Evolutionary conservation across 2,888 invertebrate species (phyloP), one percentile per base, ranked within the genome.

Genomic region (Xanthorhoe spadicearia): DNA sequence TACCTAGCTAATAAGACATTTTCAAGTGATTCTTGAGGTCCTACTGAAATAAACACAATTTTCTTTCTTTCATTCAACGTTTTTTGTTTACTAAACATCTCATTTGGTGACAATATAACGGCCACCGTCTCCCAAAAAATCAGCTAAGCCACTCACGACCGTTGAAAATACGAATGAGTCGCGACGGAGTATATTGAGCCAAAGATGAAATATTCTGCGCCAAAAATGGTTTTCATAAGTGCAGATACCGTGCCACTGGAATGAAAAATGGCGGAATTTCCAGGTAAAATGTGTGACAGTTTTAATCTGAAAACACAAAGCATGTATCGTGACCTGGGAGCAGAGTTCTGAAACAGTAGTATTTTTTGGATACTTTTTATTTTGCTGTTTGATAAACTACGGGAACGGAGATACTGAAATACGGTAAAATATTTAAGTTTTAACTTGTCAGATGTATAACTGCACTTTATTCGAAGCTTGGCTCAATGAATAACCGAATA

Each of bases 151-250:
- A 57, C 52, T 52, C 53, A 51, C 57, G 32, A 48, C 48, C 35
- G 63, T 56, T 43, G 32, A 38, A 63, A 59, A 64, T 64, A 59
- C 38, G 64, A 64, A 53, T 64, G 54, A 58, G 52, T 53, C 15
- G n/a, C 38, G 55, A 18, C 10, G 19, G 52, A 54, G 51, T 43
- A 56, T 46, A 61, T 53, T 60, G 52, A 49, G 55, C 52, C 46
- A 46, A 46, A 62, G 54, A 56, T 50, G 55, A 56, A 43, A 62
- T 62, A 56, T 62, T 62, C 46, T 56, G 23, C 9, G 28, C 51
- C 38, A 57, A 63, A 62, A 54, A 54, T 48, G 54, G 54, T 48
- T 61, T 61, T 54, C 35, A 61, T 61, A 61, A 61, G 54, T 61
- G 61, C 53, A 53, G 58, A 19, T 46, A 49, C 64, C 53, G 49